These are phyloP conservation scores for Cynoglossus semilaevis DNA, from an alignment of 2,113 vertebrate species.

Conservation along the genomic window DNA sequence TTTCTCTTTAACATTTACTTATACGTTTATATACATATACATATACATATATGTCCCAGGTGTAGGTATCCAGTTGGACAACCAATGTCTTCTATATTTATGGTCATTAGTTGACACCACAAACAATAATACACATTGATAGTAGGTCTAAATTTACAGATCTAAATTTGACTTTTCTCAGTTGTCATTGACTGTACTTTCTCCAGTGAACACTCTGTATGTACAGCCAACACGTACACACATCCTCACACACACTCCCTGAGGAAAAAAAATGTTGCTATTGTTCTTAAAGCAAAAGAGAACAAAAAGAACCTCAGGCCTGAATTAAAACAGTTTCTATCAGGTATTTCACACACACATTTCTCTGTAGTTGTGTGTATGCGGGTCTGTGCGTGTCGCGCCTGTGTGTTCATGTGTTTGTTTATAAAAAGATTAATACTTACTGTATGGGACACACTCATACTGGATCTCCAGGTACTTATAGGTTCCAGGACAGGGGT, in stretches of 20 bases:
- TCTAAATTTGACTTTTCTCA: slow-evolving; percentile 12
- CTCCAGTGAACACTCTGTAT: slow-evolving; percentile 28
- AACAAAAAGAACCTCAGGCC: slow-evolving; percentile 16
- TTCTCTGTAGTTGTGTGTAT: slow-evolving; percentile 8
- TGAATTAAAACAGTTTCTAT: slow-evolving; percentile 31
- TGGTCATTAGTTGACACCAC: too few relatives aligned
- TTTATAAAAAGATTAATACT: slow-evolving; percentile 64
- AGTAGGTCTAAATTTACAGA: too few relatives aligned
- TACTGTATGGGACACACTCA: slow-evolving; percentile 94
- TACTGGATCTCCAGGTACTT: slow-evolving; percentile 95
- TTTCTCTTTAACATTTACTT: too few relatives aligned
- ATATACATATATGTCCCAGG: too few relatives aligned
- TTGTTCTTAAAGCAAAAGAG: slow-evolving; percentile 26
- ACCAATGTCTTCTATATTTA: too few relatives aligned
- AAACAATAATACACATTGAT: too few relatives aligned
- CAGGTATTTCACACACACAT: slow-evolving; percentile 11
- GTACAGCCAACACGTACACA: slow-evolving; percentile 21
- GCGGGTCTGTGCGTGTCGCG: not conserved
- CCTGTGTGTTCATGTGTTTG: slow-evolving; percentile 22
- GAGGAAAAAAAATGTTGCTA: slow-evolving; percentile 49
- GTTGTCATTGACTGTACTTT: slow-evolving; percentile 37
- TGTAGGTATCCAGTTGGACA: too few relatives aligned
- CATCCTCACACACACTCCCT: slow-evolving; percentile 46
- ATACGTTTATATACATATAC: too few relatives aligned
- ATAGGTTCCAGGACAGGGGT: slow-evolving; percentile 92